These are phyloP conservation scores for Benitochromis conjunctus DNA, from an alignment of 2,113 vertebrate genomes.

Conservation along the genomic window DNA sequence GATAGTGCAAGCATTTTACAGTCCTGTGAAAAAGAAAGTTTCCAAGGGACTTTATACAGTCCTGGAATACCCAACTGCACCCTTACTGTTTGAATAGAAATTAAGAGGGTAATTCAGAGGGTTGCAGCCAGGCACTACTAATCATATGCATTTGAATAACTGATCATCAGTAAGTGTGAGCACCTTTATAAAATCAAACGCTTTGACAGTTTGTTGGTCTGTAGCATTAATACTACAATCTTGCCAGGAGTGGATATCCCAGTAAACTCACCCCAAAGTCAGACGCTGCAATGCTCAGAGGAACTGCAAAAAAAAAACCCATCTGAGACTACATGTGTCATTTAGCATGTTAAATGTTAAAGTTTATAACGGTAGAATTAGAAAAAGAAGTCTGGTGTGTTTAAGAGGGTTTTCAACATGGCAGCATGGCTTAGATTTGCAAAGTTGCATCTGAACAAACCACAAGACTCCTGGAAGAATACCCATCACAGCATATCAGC, in stretches of 20 bases:
- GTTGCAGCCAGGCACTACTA: neutral
- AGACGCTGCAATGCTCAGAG: neutral
- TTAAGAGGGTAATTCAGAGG: neutral
- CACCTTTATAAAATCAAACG: neutral
- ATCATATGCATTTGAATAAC: neutral
- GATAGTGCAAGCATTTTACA: neutral
- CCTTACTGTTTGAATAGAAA: neutral
- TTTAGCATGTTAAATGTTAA: neutral
- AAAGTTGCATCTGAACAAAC: neutral
- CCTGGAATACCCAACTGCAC: neutral
- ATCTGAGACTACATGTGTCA: too few species aligned
- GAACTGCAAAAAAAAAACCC: too few species aligned
- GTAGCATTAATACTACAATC: neutral
- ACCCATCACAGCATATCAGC: neutral
- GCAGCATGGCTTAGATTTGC: too few species aligned
- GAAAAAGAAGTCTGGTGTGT: neutral
- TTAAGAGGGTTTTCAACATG: neutral
- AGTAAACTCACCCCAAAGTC: neutral
- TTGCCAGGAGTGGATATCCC: neutral
- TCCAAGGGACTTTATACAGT: neutral
- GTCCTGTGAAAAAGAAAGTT: neutral
- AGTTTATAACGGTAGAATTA: neutral
- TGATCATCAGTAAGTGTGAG: neutral
- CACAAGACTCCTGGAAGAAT: neutral
- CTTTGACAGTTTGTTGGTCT: neutral